Evolutionary conservation across 1,140 invertebrate species (phyloP), one percentile per base, ranked within the genome.

Genomic region (Dinoponera quadriceps): DNA sequence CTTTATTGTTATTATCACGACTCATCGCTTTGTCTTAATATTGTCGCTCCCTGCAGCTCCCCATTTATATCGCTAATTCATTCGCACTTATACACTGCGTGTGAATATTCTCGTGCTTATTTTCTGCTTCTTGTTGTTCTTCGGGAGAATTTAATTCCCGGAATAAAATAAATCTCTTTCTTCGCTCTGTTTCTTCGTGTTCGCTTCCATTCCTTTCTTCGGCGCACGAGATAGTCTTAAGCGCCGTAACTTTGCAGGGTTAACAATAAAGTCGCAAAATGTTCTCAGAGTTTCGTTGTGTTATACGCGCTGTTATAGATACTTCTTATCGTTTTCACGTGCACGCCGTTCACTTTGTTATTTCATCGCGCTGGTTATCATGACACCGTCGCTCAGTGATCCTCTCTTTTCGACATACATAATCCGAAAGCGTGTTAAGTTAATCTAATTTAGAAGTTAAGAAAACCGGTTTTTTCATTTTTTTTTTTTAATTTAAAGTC

Each of bases 41-140:
- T 29, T 18, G n/a, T 74, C 68, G 18, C 1, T 78, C n/a, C 68
- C 13, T 60, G 13, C 54, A 38, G 1, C 22, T 44, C 0, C 27
- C 5, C n/a, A 44, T 38, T 55, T 54, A 14, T 20, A 38, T 51
- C 54, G 38, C 33, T 66, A 77, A 77, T 77, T 77, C 0, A 22
- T 63, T 48, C 16, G 62, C 22, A 14, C 16, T 68, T 22, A 62
- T 77, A 44, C 0, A 44, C 38, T 9, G 38, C 9, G 38, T 44
- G 38, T 55, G 27, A 66, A 77, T 51, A 9, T 1, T 55, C n/a
- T 13, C n/a, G 66, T 55, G 25, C 18, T 55, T 65, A 18, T n/a
- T 44, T 55, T 2, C 33, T 44, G 18, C 25, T 20, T 68, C 38
- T 48, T 33, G 29, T 71, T 29, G 18, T 48, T 68, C 14, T n/a